Evolutionary conservation across 2,797 vertebrate species (phyloP).

Genomic region (Cossypha polioptera): DNA sequence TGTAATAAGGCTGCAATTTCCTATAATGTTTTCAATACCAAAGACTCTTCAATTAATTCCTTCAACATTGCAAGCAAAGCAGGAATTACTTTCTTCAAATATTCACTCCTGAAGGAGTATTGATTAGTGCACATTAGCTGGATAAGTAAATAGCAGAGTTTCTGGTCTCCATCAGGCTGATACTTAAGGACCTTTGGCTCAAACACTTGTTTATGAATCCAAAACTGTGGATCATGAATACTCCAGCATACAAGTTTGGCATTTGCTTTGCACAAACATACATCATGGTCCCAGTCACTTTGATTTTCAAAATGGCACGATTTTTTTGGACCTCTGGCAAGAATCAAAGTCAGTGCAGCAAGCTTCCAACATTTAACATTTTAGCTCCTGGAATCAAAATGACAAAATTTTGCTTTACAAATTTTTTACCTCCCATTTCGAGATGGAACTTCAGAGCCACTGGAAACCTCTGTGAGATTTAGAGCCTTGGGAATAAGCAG

Average conservation of each 20-base stretch:
- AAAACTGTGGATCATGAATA: not conserved
- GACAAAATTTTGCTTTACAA: not conserved
- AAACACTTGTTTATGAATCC: not conserved
- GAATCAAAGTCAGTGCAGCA: not conserved
- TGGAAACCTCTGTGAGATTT: not conserved
- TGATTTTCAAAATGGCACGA: not conserved
- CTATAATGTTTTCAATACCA: not conserved
- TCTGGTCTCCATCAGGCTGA: constrained; percentile 40
- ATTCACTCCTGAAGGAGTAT: not conserved
- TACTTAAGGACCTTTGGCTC: constrained; percentile 6
- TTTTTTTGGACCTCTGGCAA: not conserved
- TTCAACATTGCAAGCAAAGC: not conserved
- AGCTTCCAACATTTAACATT: not conserved
- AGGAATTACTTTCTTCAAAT: not conserved
- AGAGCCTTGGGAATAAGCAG: not conserved
- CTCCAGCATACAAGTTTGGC: not conserved
- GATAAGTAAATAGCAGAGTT: constrained; percentile 21
- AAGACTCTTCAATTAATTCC: not conserved
- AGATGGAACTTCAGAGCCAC: not conserved
- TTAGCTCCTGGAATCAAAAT: not conserved
- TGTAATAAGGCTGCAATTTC: not conserved
- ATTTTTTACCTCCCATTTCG: rapidly evolving
- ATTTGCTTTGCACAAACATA: constrained; percentile 7
- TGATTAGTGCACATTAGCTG: constrained; percentile 11
- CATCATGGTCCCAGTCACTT: not conserved